Evolutionary conservation across 2,797 vertebrate genomes (phyloP).

Genomic region (Microctenopoma steveboyesi): DNA sequence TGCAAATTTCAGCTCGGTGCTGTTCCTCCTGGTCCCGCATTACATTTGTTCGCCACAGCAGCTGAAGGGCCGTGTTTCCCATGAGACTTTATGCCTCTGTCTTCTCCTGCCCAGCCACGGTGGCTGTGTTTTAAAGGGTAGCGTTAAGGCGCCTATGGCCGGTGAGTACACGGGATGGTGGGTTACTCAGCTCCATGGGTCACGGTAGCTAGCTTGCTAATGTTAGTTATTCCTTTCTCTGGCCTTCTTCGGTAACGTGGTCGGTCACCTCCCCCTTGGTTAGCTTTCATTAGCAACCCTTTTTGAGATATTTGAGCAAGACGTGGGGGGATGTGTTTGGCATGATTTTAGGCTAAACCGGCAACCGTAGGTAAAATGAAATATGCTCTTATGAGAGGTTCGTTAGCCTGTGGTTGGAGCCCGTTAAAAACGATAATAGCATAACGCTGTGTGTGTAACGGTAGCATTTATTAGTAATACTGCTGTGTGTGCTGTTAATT

Average conservation of each 20-base stretch:
- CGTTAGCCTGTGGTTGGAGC: neutral
- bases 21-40: conserved; percentile 50
- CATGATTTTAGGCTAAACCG: neutral
- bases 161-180: conserved; percentile 38
- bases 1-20: conserved; percentile 10
- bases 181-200: conserved; percentile 20
- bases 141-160: neutral
- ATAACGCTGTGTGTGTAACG: neutral
- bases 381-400: neutral
- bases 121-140: conserved; percentile 10
- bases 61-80: conserved; percentile 9
- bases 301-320: too few species aligned
- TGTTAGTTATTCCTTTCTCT: conserved; percentile 4
- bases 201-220: conserved; percentile 19
- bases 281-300: conserved; percentile 13
- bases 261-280: conserved; percentile 32
- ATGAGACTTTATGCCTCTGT: conserved; percentile 13
- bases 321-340: neutral
- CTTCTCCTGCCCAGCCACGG: neutral
- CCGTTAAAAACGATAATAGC: neutral
- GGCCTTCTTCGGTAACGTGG: conserved; percentile 51
- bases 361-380: too few species aligned
- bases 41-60: conserved; percentile 44
- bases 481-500: neutral
- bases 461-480: neutral